Conservation (phyloP, 92 coral and sea anemone genomes). For the Epizoanthus ramosus region DNA sequence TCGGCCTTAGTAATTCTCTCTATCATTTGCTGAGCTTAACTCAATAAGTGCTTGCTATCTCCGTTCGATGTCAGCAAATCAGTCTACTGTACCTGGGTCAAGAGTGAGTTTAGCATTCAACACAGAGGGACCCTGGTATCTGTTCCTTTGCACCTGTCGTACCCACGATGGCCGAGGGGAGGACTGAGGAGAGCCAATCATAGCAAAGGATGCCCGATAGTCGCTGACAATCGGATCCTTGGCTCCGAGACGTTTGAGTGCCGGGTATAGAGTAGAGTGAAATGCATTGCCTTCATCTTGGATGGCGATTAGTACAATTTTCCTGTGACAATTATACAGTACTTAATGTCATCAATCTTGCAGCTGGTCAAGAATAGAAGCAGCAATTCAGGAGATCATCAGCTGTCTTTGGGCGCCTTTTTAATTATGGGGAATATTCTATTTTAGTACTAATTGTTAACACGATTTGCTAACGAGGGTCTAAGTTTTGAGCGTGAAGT, state of each 20-base stretch:
- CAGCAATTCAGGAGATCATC: no score
- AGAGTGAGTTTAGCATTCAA: neutral
- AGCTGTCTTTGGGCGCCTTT: no score
- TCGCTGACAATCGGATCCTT: conserved; percentile 27
- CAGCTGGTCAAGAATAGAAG: no score
- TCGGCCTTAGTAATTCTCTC: no score
- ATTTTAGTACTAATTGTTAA: no score
- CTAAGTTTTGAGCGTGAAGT: no score
- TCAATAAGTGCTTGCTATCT: no score
- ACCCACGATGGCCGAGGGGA: conserved; percentile 51
- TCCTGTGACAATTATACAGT: conserved; percentile 16
- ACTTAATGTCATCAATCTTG: neutral
- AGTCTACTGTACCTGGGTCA: neutral
- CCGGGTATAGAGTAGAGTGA: conserved; percentile 17
- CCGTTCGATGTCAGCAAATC: no score
- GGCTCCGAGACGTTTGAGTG: conserved; percentile 46
- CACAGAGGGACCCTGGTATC: conserved; percentile 44
- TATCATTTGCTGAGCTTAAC: no score
- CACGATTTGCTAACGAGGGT: no score
- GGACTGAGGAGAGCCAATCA: conserved; percentile 45
- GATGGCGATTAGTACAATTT: conserved; percentile 56
- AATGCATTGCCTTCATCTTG: conserved; percentile 52
- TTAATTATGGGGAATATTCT: no score
- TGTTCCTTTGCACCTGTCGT: conserved; percentile 25
- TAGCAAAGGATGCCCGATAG: conserved; percentile 48